These are phyloP conservation scores for Drosophila monieri DNA, from an alignment of 2,888 invertebrate species.

Conservation along the genomic window DNA sequence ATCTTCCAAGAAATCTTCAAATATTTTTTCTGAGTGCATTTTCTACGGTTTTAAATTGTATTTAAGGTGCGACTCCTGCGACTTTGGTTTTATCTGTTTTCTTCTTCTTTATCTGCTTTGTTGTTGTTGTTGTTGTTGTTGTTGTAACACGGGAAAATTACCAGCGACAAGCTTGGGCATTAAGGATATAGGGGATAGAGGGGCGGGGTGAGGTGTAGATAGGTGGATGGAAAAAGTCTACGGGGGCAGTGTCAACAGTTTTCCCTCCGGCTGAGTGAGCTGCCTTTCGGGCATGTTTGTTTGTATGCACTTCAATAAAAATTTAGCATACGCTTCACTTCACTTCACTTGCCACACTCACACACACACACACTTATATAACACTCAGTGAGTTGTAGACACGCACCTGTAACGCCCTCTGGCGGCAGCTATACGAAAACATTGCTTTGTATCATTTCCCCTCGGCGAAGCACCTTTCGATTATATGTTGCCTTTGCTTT, in stretches of 20 bases:
- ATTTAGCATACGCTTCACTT: conserved; percentile 73
- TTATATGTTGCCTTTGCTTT: conserved; percentile 64
- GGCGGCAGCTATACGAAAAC: conserved; percentile 55
- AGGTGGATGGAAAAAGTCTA: conserved; percentile 17
- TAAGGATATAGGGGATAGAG: background rate
- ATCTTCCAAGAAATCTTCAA: background rate
- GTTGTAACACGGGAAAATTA: conserved; percentile 48
- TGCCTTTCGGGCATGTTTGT: conserved; percentile 60
- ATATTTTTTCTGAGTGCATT: conserved; percentile 1
- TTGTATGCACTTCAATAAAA: conserved; percentile 76
- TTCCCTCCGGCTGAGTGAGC: conserved; percentile 41
- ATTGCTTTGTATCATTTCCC: conserved; percentile 72
- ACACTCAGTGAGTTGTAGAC: conserved; percentile 8
- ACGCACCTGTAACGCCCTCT: conserved; percentile 61
- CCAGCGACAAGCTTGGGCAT: conserved; percentile 34
- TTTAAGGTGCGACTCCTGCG: conserved; percentile 28
- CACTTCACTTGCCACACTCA: conserved; percentile 63
- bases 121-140: conserved; percentile 2
- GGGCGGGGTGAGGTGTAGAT: background rate
- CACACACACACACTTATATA: background rate
- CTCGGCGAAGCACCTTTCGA: conserved; percentile 58
- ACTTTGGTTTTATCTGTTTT: no score
- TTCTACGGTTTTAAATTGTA: conserved; percentile 44
- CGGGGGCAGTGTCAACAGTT: conserved; percentile 48
- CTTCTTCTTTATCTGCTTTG: conserved; percentile 14